A percentile compares a stretch with the other conserved stretches of the same genome.
Conservation (phyloP, 2,797 vertebrate genomes). For the Tapirus indicus region DNA sequence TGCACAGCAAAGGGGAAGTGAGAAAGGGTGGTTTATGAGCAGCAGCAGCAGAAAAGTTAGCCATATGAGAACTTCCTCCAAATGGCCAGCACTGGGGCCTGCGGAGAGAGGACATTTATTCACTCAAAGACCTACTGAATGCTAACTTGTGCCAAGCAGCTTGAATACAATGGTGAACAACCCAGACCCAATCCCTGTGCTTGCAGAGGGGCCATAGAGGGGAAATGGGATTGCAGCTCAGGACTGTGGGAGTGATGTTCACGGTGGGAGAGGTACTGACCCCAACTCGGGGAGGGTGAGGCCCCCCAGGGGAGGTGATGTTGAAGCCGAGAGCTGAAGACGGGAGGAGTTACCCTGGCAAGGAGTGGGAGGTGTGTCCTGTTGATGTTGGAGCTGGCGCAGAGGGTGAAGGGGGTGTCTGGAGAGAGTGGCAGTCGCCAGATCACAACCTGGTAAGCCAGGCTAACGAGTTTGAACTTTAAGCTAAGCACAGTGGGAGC, state of each 20-base stretch:
- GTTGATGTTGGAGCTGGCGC: neutral
- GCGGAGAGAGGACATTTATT: neutral
- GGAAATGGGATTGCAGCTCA: rapidly evolving
- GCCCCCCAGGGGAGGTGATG: neutral
- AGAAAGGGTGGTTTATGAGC: neutral
- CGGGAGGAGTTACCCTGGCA: neutral
- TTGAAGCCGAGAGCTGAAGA: neutral
- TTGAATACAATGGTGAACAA: too few species aligned
- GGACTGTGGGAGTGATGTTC: too few species aligned
- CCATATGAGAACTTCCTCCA: neutral
- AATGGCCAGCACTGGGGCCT: neutral
- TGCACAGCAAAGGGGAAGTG: neutral
- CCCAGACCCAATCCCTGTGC: too few species aligned
- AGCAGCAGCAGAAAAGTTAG: neutral
- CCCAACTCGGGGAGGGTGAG: neutral
- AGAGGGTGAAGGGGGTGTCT: neutral
- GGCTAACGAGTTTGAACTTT: neutral
- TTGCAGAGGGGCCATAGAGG: neutral
- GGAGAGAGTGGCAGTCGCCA: neutral
- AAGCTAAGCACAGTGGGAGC: neutral
- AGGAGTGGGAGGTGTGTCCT: neutral
- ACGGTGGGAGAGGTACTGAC: neutral
- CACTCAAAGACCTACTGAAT: neutral
- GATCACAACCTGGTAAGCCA: neutral
- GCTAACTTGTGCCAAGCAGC: neutral